Conservation (phyloP, 1,140 invertebrate species). For the Tetramorium simillimum region DNA sequence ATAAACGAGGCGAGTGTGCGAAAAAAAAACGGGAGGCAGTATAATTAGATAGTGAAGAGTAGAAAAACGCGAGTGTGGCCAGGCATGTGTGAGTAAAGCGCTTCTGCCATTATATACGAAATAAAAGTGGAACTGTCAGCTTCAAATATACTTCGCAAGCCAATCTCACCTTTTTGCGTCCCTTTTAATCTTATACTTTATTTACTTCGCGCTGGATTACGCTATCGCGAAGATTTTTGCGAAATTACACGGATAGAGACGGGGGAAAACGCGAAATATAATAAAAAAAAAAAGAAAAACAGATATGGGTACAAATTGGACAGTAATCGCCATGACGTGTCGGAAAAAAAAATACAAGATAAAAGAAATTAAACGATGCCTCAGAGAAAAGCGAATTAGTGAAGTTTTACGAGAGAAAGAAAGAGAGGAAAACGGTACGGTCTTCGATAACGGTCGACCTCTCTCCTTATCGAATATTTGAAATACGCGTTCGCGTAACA, state of each 20-base stretch:
- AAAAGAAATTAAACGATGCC: conserved; percentile 25
- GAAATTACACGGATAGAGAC: conserved; percentile 30
- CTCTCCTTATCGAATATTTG: conserved; percentile 58
- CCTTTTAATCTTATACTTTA: conserved; percentile 57
- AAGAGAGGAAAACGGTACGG: conserved; percentile 33
- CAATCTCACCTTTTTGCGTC: conserved; percentile 82
- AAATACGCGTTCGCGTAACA: conserved; percentile 38
- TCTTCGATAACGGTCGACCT: conserved; percentile 58
- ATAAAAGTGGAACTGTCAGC: conserved; percentile 76
- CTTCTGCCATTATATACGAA: conserved; percentile 77
- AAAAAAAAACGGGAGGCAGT: conserved; percentile 38
- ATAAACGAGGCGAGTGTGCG: conserved; percentile 57
- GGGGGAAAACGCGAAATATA: background rate
- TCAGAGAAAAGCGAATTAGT: conserved; percentile 55
- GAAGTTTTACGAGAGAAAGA: conserved; percentile 42
- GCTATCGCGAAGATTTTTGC: conserved; percentile 18
- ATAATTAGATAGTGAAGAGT: conserved; percentile 51
- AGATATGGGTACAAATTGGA: conserved; percentile 31
- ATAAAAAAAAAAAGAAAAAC: conserved; percentile 48
- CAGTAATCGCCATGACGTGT: conserved; percentile 2
- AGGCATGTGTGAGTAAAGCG: conserved; percentile 76
- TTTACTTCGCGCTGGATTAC: conserved; percentile 39
- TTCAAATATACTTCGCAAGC: conserved; percentile 77
- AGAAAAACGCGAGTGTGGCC: conserved; percentile 61
- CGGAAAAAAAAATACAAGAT: conserved; percentile 11